These are phyloP conservation scores for Clarias pachynema DNA, from an alignment of 2,797 vertebrate species.

Conservation along the genomic window DNA sequence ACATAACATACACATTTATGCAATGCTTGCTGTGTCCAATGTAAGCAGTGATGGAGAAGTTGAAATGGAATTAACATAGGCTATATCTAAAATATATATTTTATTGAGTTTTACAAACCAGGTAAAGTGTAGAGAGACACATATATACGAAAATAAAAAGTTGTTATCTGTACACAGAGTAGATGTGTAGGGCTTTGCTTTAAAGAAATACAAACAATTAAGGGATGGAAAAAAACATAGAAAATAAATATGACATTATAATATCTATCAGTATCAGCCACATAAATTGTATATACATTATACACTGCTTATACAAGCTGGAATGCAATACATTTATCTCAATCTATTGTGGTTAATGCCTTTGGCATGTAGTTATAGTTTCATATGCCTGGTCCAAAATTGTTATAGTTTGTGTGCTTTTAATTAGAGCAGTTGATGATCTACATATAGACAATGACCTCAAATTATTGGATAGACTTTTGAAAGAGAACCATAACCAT, in stretches of 20 bases:
- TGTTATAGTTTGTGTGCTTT: background rate
- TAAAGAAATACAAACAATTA: background rate
- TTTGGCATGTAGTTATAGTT: background rate
- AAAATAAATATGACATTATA: background rate
- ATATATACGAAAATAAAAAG: background rate
- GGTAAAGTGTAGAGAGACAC: background rate
- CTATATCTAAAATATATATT: background rate
- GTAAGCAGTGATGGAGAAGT: background rate
- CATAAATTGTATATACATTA: background rate
- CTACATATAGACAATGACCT: background rate
- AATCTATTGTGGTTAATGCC: background rate
- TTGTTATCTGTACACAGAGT: background rate
- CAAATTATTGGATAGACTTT: background rate
- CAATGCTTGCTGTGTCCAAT: background rate
- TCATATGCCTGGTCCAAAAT: background rate
- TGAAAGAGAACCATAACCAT: background rate
- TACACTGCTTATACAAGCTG: background rate
- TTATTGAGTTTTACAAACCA: background rate
- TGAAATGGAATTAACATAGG: background rate
- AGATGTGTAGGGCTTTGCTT: background rate
- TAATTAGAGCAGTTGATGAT: background rate
- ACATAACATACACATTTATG: conserved; percentile 1
- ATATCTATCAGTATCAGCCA: background rate
- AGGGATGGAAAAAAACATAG: background rate
- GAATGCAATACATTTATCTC: background rate